Evolutionary conservation across 2,797 vertebrate genomes (phyloP), one percentile per base, ranked within the genome.

Genomic region (Gephyroberyx darwinii): DNA sequence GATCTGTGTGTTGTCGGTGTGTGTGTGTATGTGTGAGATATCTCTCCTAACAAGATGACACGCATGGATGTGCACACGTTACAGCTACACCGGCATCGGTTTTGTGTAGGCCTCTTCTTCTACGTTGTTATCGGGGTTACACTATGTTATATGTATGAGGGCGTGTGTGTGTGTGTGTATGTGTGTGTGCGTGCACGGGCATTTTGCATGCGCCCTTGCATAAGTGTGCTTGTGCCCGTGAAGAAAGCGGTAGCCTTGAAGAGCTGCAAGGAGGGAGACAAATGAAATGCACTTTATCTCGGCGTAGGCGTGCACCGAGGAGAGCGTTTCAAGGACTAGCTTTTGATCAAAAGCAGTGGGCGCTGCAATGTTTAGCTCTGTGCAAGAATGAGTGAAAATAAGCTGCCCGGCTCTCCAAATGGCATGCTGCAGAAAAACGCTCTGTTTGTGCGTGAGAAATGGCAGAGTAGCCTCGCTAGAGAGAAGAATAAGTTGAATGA

Each of bases 311-410:
- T 78, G 59, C 1, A 2, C 60, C 50, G 41, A 20, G 66, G 56
- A 84, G 69, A 86, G 72, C 26, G 2, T 70, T 87, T 88, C 81
- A 85, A 88, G 84, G 72, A 74, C 74, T 75, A 19, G 31, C 16
- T 71, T 58, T 81, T 55, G 45, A 83, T 86, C 71, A 82, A 58
- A 84, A 75, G 69, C 19, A 33, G 69, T 43, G 69, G 55, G 22
- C 3, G n/a, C 72, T 22, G 65, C 60, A 39, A 2, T 56, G 56
- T 67, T 79, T 22, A 50, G 52, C 51, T 61, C 60, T 75, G 30
- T 69, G 31, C 22, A 22, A 72, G 51, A 69, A 77, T 30, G 62
- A 77, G 35, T 2, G 35, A 74, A 81, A 89, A 74, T 75, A 71
- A 79, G 55, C 70, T 20, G 51, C 50, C 61, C n/a, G 74, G 56